phyloP scores from a whole-genome alignment of 2,797 vertebrate species.

The Alca torda region DNA sequence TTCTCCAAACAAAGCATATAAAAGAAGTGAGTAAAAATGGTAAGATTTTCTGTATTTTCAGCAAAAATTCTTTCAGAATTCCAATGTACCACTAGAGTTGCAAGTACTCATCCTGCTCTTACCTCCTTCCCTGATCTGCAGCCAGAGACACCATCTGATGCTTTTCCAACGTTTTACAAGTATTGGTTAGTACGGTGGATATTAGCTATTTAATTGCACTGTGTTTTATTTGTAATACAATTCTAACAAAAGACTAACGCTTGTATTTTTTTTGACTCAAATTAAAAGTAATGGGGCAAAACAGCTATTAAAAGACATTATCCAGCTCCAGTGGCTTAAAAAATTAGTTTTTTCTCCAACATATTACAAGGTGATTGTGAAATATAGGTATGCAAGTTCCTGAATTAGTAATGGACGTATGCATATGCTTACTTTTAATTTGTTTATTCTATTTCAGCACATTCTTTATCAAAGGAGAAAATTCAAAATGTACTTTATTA shows the following conservation, averaged over 20 bases:
- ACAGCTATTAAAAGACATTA: constrained; percentile 63
- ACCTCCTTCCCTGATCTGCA: neutral
- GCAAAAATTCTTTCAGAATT: neutral
- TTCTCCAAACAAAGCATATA: neutral
- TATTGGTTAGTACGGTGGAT: neutral
- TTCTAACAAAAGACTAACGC: constrained; percentile 18
- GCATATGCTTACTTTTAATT: constrained; percentile 22
- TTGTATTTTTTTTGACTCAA: constrained; percentile 15
- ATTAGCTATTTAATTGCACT: constrained; percentile 15
- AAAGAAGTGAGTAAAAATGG: neutral
- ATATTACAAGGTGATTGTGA: constrained; percentile 45
- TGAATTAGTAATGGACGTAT: neutral
- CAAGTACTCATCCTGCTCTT: neutral
- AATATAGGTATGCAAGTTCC: constrained; percentile 47
- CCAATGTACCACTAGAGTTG: neutral
- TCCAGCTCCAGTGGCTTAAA: constrained; percentile 74
- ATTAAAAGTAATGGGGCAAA: constrained; percentile 75
- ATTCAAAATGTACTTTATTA: neutral
- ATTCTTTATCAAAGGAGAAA: neutral
- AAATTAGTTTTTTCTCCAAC: constrained; percentile 69
- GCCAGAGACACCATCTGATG: neutral
- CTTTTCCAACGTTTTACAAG: neutral
- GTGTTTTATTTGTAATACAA: constrained; percentile 39
- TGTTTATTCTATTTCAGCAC: neutral
- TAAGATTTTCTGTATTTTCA: neutral